Evolutionary conservation across 2,888 invertebrate species (phyloP).

Genomic region (Hemistola chrysoprasaria): DNA sequence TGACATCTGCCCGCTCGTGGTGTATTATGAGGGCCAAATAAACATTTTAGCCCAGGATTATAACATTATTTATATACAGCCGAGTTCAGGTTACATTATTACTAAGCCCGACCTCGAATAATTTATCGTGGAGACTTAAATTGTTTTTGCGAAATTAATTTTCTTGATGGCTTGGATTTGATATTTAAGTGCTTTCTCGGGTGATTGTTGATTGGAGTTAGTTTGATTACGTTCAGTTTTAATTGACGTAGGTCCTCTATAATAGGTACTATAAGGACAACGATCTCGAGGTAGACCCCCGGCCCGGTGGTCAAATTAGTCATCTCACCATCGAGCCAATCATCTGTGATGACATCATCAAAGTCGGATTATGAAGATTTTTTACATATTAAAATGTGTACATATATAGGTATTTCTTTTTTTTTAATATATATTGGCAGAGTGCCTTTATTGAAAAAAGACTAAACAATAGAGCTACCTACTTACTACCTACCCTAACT

Average conservation of each 20-base stretch:
- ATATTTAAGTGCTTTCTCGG: conserved; percentile 27
- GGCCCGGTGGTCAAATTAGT: no score
- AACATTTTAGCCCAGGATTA: conserved; percentile 26
- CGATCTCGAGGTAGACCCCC: no score
- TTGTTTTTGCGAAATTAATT: conserved; percentile 48
- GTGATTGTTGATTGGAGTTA: conserved; percentile 35
- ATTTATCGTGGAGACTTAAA: conserved; percentile 40
- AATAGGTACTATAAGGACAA: no score
- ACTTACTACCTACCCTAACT: no score
- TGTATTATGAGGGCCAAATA: conserved; percentile 36
- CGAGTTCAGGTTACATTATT: conserved; percentile 33
- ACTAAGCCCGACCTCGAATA: conserved; percentile 32
- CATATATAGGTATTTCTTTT: no score
- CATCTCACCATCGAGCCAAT: no score
- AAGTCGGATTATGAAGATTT: no score
- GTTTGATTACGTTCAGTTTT: conserved; percentile 5
- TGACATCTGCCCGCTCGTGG: conserved; percentile 7
- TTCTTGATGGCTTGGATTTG: conserved; percentile 36
- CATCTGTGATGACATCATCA: no score
- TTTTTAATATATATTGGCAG: no score
- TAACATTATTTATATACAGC: conserved; percentile 30
- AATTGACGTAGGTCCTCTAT: background rate
- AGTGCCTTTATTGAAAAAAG: no score
- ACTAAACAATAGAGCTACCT: no score
- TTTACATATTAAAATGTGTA: no score